Percentiles rank a stretch among this genome's conserved stretches.
These are phyloP conservation scores for Ganaspis brasiliensis DNA, from an alignment of 2,888 invertebrate species.

Conservation along the genomic window DNA sequence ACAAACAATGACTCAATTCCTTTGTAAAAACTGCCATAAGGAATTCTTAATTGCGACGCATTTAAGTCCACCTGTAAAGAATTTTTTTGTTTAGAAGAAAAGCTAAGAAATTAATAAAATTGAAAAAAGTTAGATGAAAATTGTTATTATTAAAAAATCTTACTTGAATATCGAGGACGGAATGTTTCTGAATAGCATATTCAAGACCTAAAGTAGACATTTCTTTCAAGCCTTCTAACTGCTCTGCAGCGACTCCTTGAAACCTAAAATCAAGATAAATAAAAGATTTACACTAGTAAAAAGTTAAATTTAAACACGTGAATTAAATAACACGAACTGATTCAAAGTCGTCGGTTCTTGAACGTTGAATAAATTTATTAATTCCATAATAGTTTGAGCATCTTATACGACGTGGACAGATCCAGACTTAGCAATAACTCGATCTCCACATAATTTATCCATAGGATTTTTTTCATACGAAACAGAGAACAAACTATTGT, in stretches of 20 bases:
- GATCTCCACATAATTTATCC: slow-evolving; percentile 91
- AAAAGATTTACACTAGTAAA: slow-evolving; percentile 2
- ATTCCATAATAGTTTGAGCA: slow-evolving; percentile 92
- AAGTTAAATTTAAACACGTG: slow-evolving; percentile 32
- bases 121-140: too few species aligned
- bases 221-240: slow-evolving; percentile 93
- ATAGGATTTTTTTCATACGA: slow-evolving; percentile 96
- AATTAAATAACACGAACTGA: slow-evolving; percentile 84
- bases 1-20: slow-evolving; percentile 87
- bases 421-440: slow-evolving; percentile 88
- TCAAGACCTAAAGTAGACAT: slow-evolving; percentile 96
- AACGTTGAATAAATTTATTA: slow-evolving; percentile 93
- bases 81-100: too few species aligned
- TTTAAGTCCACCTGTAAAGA: slow-evolving; percentile 90
- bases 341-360: slow-evolving; percentile 90
- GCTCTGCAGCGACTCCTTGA: slow-evolving; percentile 92
- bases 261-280: slow-evolving; percentile 82
- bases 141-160: too few species aligned
- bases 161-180: slow-evolving; percentile 86
- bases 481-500: slow-evolving; percentile 87
- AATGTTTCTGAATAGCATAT: slow-evolving; percentile 93
- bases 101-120: too few species aligned
- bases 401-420: slow-evolving; percentile 96
- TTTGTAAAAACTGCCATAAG: slow-evolving; percentile 89
- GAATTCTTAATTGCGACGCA: slow-evolving; percentile 94